These are phyloP conservation scores for Chrysemys picta DNA, from an alignment of 2,113 vertebrate genomes.

Conservation along the genomic window DNA sequence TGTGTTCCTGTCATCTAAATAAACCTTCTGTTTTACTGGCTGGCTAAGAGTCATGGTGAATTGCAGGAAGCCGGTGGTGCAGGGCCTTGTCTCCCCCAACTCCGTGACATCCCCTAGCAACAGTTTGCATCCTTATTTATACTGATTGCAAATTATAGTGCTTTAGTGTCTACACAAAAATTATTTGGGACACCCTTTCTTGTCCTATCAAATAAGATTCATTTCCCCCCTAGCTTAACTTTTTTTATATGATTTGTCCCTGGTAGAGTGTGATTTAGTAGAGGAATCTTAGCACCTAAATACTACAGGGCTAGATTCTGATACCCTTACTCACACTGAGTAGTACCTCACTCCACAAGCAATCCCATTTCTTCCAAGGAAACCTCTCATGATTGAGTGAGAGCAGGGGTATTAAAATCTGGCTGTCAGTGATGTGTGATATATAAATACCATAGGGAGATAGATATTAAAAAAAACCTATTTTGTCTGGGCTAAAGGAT, in stretches of 20 bases:
- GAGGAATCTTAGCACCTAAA: background rate
- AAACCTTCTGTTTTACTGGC: too few species aligned
- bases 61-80: too few species aligned
- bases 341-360: background rate
- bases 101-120: too few species aligned
- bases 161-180: background rate
- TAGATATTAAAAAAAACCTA: background rate
- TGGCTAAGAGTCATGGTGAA: too few species aligned
- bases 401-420: rapidly evolving
- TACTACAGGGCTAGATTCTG: background rate
- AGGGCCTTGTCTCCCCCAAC: too few species aligned
- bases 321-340: background rate
- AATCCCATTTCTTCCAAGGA: background rate
- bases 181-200: background rate
- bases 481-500: background rate
- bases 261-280: background rate
- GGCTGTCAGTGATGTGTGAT: background rate
- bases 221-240: background rate
- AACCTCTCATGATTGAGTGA: background rate
- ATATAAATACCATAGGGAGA: background rate
- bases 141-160: background rate
- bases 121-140: rapidly evolving
- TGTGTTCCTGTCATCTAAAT: too few species aligned
- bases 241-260: background rate
- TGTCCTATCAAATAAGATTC: background rate